Evolutionary conservation across 2,113 vertebrate species (phyloP).

Genomic region (Ceyx margarethae): DNA sequence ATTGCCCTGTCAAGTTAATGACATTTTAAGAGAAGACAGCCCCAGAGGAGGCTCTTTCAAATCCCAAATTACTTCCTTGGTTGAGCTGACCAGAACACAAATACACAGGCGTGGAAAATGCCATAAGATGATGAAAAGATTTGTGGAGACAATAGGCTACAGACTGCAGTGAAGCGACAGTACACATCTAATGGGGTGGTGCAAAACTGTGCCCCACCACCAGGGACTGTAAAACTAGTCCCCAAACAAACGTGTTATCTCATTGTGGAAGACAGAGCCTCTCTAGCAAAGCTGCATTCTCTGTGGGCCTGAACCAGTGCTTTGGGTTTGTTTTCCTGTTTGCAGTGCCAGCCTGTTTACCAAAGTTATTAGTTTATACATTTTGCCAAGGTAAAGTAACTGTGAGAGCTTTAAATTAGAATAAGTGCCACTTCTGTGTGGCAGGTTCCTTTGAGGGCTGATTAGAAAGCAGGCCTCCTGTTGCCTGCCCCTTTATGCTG

Average conservation of each 20-base stretch:
- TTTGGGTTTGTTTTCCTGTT: constrained; percentile 68
- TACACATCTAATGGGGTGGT: not conserved
- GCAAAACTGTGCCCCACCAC: not conserved
- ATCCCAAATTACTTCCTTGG: not conserved
- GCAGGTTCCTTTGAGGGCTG: constrained; percentile 80
- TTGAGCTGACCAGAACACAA: not conserved
- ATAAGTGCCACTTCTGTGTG: constrained; percentile 82
- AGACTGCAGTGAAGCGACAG: not conserved
- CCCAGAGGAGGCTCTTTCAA: not conserved
- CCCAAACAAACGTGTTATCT: constrained; percentile 22
- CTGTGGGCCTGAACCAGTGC: not conserved
- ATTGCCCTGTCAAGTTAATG: not conserved
- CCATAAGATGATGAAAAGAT: constrained; percentile 24
- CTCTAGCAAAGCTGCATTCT: constrained; percentile 17
- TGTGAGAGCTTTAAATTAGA: constrained; percentile 81
- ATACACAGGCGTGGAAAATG: not conserved
- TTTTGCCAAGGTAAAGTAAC: constrained; percentile 79
- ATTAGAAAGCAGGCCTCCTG: constrained; percentile 77
- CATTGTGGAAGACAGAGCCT: not conserved
- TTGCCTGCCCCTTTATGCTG: constrained; percentile 71
- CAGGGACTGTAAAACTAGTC: not conserved
- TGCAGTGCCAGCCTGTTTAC: constrained; percentile 73
- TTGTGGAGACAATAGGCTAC: not conserved
- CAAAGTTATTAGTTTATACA: constrained; percentile 79
- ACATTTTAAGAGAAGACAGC: not conserved